These are phyloP conservation scores for Gari tellinella DNA, from an alignment of 2,888 invertebrate genomes.

Conservation along the genomic window DNA sequence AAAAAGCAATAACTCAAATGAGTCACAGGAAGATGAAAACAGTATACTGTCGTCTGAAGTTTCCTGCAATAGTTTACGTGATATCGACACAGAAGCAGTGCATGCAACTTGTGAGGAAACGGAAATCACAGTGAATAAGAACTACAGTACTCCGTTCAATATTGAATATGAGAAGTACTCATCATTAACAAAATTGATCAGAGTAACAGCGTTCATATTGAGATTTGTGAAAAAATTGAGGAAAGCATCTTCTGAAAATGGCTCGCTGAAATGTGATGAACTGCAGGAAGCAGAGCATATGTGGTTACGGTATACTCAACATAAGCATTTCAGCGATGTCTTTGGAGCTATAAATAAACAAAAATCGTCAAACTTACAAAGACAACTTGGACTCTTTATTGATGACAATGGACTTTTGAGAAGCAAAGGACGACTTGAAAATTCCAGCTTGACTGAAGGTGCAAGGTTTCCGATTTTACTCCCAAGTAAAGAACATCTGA, in stretches of 20 bases:
- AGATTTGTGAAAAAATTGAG: conserved; percentile 21
- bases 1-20: too few relatives aligned
- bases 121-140: background rate
- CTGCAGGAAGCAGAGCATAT: conserved; percentile 20
- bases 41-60: too few relatives aligned
- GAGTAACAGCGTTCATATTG: conserved; percentile 17
- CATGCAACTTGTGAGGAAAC: too few relatives aligned
- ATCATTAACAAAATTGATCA: conserved; percentile 13
- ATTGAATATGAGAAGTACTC: conserved; percentile 21
- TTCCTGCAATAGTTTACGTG: too few relatives aligned
- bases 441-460: conserved; percentile 30
- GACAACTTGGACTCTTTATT: conserved; percentile 26
- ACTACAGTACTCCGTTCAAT: conserved; percentile 10
- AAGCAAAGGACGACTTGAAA: conserved; percentile 41
- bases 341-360: too few relatives aligned
- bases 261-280: conserved; percentile 11
- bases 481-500: conserved; percentile 35
- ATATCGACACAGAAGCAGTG: too few relatives aligned
- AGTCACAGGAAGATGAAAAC: too few relatives aligned
- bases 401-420: conserved; percentile 26
- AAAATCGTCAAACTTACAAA: too few relatives aligned
- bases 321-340: background rate
- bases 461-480: conserved; percentile 39
- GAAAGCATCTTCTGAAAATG: background rate
- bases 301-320: conserved; percentile 27